Base-by-base conservation (phyloP, 1,140 invertebrate species). In the Ostrea denselamellosa region DNA sequence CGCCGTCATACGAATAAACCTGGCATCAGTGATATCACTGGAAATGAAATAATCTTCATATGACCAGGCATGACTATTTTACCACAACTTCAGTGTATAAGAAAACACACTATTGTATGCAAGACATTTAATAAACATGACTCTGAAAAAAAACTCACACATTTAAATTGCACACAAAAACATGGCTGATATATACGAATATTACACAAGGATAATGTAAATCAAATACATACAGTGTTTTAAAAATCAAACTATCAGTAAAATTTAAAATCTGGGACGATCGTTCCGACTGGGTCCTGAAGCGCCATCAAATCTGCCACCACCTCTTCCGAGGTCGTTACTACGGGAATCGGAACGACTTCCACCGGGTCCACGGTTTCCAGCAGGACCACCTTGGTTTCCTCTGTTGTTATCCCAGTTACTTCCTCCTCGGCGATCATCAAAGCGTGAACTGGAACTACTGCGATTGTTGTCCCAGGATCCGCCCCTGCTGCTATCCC, bases 351-450 rank as follows among this genome's bases (percentile, higher is more conserved):
- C 68, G 7, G 12, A 77, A 14, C 9, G 68, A 34, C 17, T 34
- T 77, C 68, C 68, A 8, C 68, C 25, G 25, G 68, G 10, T 77
- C 68, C 25, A 28, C 68, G 68, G 25, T 77, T 77, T 28, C 28
- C 68, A 77, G n/a, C 54, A 1, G 68, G 28, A 77, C 68, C 68
- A 28, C 68, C 68, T 5, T 22, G 28, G 25, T 77, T 77, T 77
- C 68, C 68, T 77, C 68, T 77, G 68, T 34, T 77, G 68, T 25
- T 77, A 34, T 77, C 68, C 68, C 68, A 77, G 68, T 77, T 77
- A n/a, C 58, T n/a, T 14, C 58, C 58, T 34, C 68, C 68, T 34
- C 28, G 68, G 22, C 68, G 22, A 25, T 77, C 68, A 34, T 77
- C 28, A 10, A 28, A 34, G 68, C 68, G 68, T 77, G 68, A 77